Conservation (phyloP, 2,113 vertebrate genomes). For the Egretta garzetta region DNA sequence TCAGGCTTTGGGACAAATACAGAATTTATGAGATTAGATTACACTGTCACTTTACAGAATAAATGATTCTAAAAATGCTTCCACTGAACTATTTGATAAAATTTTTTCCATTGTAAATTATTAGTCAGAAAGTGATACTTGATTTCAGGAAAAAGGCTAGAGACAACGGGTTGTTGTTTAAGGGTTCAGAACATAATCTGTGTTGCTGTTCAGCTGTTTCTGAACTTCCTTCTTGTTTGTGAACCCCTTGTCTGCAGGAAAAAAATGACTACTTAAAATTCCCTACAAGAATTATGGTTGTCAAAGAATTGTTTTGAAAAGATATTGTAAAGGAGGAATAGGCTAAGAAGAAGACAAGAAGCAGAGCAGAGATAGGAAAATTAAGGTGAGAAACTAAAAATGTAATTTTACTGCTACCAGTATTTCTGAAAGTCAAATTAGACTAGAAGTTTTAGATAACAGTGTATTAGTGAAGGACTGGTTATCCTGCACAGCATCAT, state of each 20-base stretch:
- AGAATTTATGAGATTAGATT: background rate
- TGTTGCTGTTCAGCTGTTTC: background rate
- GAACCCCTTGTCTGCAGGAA: background rate
- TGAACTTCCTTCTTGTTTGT: background rate
- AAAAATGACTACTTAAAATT: constrained; percentile 30
- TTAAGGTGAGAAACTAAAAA: constrained; percentile 29
- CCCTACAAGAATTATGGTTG: constrained; percentile 32
- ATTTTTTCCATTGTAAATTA: background rate
- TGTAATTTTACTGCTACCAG: background rate
- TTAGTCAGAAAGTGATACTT: background rate
- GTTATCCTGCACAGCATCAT: constrained; percentile 37
- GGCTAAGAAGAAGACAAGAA: constrained; percentile 60
- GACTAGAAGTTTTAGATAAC: background rate
- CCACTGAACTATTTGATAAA: background rate
- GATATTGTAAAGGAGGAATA: background rate
- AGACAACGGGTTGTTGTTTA: background rate
- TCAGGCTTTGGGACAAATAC: constrained; percentile 57
- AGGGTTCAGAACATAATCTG: constrained; percentile 17
- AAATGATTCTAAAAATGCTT: constrained; percentile 22
- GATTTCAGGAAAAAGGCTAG: constrained; percentile 46
- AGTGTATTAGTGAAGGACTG: constrained; percentile 15
- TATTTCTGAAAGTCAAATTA: constrained; percentile 39
- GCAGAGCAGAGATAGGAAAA: constrained; percentile 48
- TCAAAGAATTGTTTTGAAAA: constrained; percentile 39
- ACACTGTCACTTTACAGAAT: background rate